These are phyloP conservation scores for Calonectris borealis DNA, from an alignment of 2,113 vertebrate species.

Conservation along the genomic window DNA sequence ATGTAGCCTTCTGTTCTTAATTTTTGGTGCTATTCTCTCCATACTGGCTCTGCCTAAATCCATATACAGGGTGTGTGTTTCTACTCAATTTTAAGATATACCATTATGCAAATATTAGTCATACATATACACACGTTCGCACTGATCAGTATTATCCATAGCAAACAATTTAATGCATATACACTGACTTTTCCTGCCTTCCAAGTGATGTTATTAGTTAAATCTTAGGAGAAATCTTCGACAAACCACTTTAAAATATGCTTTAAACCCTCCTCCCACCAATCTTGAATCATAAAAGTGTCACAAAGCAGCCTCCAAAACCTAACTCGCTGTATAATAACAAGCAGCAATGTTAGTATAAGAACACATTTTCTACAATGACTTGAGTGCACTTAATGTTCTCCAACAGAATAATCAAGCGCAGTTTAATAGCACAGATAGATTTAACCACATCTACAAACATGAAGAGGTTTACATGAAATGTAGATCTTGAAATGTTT, in stretches of 20 bases:
- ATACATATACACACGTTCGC: not conserved
- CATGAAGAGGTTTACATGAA: slow-evolving; percentile 68
- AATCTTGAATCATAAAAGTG: slow-evolving; percentile 13
- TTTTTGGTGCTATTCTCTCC: not conserved
- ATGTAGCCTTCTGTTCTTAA: not conserved
- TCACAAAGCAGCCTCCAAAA: slow-evolving; percentile 24
- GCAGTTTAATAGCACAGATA: slow-evolving; percentile 39
- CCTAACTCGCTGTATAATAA: not conserved
- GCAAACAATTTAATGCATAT: not conserved
- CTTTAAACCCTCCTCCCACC: slow-evolving; percentile 25
- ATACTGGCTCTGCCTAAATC: not conserved
- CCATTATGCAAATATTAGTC: not conserved
- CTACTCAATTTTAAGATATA: not conserved
- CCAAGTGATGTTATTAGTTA: not conserved
- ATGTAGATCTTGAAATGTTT: slow-evolving; percentile 75
- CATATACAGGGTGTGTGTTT: not conserved
- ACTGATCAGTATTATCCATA: not conserved
- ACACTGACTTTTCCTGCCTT: not conserved
- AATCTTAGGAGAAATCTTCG: not conserved
- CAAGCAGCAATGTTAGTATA: slow-evolving; percentile 4
- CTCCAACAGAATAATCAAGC: slow-evolving; percentile 6
- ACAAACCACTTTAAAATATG: slow-evolving; percentile 24
- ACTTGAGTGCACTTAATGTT: slow-evolving; percentile 17
- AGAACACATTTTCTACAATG: slow-evolving; percentile 19
- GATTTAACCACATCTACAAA: slow-evolving; percentile 44